phyloP scores from a whole-genome alignment of 2,113 vertebrate species.

The Xiphophorus hellerii region DNA sequence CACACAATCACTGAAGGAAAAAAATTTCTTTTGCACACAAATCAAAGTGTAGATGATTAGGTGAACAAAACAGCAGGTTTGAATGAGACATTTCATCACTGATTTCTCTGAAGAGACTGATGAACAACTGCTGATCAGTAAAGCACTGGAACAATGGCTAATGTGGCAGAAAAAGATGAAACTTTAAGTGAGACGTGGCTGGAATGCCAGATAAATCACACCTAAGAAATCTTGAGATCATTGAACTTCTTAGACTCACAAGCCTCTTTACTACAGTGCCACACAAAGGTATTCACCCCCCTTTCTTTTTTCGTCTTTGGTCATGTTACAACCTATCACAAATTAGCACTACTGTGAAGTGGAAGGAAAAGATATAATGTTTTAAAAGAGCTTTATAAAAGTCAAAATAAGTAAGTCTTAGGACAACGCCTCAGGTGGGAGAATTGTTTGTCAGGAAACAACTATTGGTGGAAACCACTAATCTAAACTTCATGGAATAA shows the following conservation, averaged over 20 bases:
- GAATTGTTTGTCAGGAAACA: background rate
- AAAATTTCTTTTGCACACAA: background rate
- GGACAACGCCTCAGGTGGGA: background rate
- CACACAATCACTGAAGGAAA: background rate
- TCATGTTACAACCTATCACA: too few species aligned
- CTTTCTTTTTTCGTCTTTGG: too few species aligned
- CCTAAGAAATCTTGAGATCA: too few species aligned
- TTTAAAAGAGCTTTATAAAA: too few species aligned
- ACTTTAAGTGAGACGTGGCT: slow-evolving; percentile 14
- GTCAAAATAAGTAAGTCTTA: too few species aligned
- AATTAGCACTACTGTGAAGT: too few species aligned
- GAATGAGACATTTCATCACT: slow-evolving; percentile 7
- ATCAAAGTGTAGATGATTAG: slow-evolving; percentile 20
- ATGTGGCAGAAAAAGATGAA: slow-evolving; percentile 21
- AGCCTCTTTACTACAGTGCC: too few species aligned
- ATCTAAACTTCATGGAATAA: background rate
- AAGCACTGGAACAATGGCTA: background rate
- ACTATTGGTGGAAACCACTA: background rate
- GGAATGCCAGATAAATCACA: background rate
- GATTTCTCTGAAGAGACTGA: background rate
- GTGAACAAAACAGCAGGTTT: slow-evolving; percentile 1
- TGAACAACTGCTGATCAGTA: slow-evolving; percentile 17
- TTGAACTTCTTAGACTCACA: background rate
- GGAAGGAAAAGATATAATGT: too few species aligned
- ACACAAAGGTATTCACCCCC: background rate